phyloP scores from a whole-genome alignment of 2,797 vertebrate species.

The Rhinophrynus dorsalis region DNA sequence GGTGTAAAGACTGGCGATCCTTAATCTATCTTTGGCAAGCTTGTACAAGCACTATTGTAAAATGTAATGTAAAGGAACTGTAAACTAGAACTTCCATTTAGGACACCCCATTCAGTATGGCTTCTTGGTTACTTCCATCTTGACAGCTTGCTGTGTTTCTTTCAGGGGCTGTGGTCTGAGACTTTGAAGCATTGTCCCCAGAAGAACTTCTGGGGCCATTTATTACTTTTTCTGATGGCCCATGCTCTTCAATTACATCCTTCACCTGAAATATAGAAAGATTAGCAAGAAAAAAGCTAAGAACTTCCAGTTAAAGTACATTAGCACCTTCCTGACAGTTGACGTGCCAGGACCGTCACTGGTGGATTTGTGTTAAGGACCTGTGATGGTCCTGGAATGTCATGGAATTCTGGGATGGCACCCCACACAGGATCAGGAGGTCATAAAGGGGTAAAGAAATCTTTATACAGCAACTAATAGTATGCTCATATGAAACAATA shows the following conservation, averaged over 20 bases:
- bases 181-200: conserved; percentile 69
- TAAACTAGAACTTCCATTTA: conserved; percentile 85
- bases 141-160: conserved; percentile 69
- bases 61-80: conserved; percentile 86
- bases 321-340: no score
- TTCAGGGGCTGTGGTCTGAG: conserved; percentile 74
- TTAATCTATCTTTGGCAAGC: conserved; percentile 99
- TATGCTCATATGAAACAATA: no score
- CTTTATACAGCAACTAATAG: no score
- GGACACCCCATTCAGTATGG: conserved; percentile 91
- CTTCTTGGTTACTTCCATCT: conserved; percentile 75
- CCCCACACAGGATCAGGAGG: no score
- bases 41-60: conserved; percentile 96
- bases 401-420: no score
- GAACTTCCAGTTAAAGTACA: no score
- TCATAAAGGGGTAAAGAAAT: no score
- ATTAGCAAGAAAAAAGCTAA: no score
- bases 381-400: no score
- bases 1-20: conserved; percentile 88
- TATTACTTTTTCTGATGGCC: conserved; percentile 73
- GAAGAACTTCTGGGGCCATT: conserved; percentile 78
- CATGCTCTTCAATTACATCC: conserved; percentile 86
- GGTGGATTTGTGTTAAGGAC: no score
- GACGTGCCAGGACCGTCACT: no score
- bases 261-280: conserved; percentile 65